Percentiles rank a stretch among this genome's conserved stretches.
Evolutionary conservation across 2,797 vertebrate genomes (phyloP).

Genomic region (Tinamus major): DNA sequence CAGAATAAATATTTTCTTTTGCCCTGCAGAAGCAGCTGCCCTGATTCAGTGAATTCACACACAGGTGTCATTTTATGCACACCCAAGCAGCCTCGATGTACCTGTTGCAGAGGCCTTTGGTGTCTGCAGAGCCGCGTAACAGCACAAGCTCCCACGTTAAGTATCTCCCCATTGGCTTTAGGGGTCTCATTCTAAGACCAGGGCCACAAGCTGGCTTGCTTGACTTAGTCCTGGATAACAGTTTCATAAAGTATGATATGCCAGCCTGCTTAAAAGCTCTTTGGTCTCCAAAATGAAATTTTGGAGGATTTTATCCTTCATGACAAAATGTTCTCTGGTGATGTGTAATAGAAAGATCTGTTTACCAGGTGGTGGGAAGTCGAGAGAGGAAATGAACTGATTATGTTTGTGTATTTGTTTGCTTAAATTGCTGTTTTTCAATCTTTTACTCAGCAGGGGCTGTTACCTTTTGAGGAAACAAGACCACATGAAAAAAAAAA

Average conservation of each 20-base stretch:
- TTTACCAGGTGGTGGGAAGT: neutral
- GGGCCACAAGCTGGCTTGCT: neutral
- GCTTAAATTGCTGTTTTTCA: slow-evolving; percentile 51
- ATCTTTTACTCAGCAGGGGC: slow-evolving; percentile 56
- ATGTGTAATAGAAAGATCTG: neutral
- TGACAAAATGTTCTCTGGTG: neutral
- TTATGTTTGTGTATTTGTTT: neutral
- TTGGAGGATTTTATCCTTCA: neutral
- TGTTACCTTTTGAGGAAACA: slow-evolving; percentile 63
- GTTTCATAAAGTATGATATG: neutral
- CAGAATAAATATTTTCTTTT: neutral
- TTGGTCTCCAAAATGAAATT: neutral
- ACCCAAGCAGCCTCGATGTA: neutral
- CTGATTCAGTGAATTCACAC: neutral
- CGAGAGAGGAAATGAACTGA: neutral
- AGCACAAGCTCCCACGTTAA: neutral
- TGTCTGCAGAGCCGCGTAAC: neutral
- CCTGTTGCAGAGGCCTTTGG: neutral
- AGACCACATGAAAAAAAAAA: slow-evolving; percentile 62
- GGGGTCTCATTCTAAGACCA: neutral
- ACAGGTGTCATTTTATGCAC: neutral
- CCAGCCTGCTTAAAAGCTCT: neutral
- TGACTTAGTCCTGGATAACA: neutral
- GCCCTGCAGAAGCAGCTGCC: neutral
- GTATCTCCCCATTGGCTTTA: neutral